phyloP scores from a whole-genome alignment of 2,113 vertebrate species.

The Numida meleagris region DNA sequence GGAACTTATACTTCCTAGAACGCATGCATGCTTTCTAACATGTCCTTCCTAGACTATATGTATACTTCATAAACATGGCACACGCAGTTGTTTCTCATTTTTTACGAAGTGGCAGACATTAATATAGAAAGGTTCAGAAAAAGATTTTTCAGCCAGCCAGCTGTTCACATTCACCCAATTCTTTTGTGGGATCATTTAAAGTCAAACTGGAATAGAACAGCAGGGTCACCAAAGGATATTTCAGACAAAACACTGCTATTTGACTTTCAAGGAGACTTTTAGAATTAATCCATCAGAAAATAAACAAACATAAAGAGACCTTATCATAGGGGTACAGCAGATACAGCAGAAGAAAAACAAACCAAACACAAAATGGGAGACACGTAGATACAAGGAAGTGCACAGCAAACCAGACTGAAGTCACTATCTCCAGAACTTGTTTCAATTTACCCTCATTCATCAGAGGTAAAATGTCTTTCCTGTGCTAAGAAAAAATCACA shows the following conservation, averaged over 20 bases:
- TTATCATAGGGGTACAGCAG: slow-evolving; percentile 26
- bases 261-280: slow-evolving; percentile 41
- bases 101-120: not conserved
- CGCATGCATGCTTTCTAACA: not conserved
- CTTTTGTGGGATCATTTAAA: slow-evolving; percentile 8
- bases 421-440: slow-evolving; percentile 18
- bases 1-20: not conserved
- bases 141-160: not conserved
- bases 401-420: slow-evolving; percentile 40
- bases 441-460: not conserved
- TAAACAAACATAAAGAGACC: slow-evolving; percentile 49
- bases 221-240: not conserved
- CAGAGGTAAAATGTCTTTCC: not conserved
- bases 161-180: not conserved
- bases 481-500: not conserved
- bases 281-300: slow-evolving; percentile 52
- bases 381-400: slow-evolving; percentile 12
- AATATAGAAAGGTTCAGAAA: not conserved
- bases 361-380: not conserved
- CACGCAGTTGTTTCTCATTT: fast-evolving
- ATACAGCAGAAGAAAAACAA: not conserved
- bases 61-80: not conserved
- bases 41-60: not conserved
- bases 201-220: slow-evolving; percentile 14
- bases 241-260: slow-evolving; percentile 26